Evolutionary conservation across 1,140 invertebrate species (phyloP).

Genomic region (Danaus melanippus): DNA sequence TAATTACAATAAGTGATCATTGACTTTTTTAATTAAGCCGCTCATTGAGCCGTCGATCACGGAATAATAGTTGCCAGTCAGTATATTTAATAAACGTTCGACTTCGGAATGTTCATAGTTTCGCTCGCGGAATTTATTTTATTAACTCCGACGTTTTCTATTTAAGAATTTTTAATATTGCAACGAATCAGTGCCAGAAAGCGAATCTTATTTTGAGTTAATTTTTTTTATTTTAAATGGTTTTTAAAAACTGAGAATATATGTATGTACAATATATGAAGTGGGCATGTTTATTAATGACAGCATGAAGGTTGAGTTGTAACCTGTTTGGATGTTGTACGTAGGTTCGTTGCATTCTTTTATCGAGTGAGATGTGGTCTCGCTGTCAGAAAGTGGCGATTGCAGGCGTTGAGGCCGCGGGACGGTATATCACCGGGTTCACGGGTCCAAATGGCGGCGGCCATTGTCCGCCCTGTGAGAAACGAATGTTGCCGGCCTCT

Average conservation of each 20-base stretch:
- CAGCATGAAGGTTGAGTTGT: slow-evolving; percentile 24
- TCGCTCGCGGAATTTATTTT: slow-evolving; percentile 57
- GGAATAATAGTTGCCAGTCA: slow-evolving; percentile 60
- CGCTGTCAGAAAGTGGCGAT: neutral
- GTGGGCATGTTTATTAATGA: slow-evolving; percentile 37
- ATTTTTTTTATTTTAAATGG: neutral
- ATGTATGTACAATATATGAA: slow-evolving; percentile 8
- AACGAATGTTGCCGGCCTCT: slow-evolving; percentile 64
- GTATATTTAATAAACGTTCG: slow-evolving; percentile 56
- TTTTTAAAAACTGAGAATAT: neutral
- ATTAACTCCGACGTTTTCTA: slow-evolving; percentile 43
- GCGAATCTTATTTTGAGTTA: too few relatives aligned
- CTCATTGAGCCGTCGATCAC: slow-evolving; percentile 62
- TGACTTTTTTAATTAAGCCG: slow-evolving; percentile 67
- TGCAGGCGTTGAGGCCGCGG: slow-evolving; percentile 6
- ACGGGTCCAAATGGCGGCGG: slow-evolving; percentile 31
- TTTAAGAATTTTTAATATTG: slow-evolving; percentile 44
- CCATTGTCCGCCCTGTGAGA: slow-evolving; percentile 55
- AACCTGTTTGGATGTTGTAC: slow-evolving; percentile 48
- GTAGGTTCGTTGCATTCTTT: slow-evolving; percentile 47
- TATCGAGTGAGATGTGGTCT: slow-evolving; percentile 34
- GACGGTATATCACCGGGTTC: slow-evolving; percentile 15
- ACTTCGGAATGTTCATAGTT: slow-evolving; percentile 45
- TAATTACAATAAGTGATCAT: slow-evolving; percentile 70
- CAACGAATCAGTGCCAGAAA: slow-evolving; percentile 9